Evolutionary conservation across 1,140 invertebrate genomes (phyloP), one percentile per base, ranked within the genome.

Genomic region (Orius insidiosus): DNA sequence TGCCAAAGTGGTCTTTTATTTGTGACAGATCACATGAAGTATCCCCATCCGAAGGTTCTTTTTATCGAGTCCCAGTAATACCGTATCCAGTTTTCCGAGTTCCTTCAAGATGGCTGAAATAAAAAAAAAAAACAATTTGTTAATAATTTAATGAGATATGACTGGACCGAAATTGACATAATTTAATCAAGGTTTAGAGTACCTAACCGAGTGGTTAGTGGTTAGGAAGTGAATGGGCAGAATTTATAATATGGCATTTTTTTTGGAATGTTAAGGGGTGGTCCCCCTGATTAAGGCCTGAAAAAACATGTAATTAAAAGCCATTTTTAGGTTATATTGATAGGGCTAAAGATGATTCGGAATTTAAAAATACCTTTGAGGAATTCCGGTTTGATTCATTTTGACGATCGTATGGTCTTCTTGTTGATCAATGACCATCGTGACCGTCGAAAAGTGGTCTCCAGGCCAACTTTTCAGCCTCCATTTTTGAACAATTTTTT

Each of bases 51-150:
- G 64, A 95, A 94, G 1, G 83, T 81, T 58, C 82, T 73, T 64
- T 87, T 90, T 55, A 96, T 93, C 49, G 85, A 74, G 54, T 89
- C 76, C 75, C 87, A 95, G 60, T 94, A 95, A 64, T 93, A 93
- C 42, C 79, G 68, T 49, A 80, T 71, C 90, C 90, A 95, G 56
- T 94, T 93, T 50, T 80, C 72, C 70, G 75, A 10, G 88, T 95
- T 37, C 74, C 71, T 16, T 87, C 81, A 45, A 76, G 72, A 57
- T 94, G 86, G 14, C 68, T 74, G 59, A 13, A 67, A 67, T 51
- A 51, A 42, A 46, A 48, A n/a, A n/a, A n/a, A 46, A 38, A 39
- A 30, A 9, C 4, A n/a, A n/a, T n/a, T 19, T 5, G 6, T 7
- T 38, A 49, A 47, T 42, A 43, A 18, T 33, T 41, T 7, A 42